Conservation (phyloP, 2,888 invertebrate genomes). For the Lordiphosa fenestrarum region DNA sequence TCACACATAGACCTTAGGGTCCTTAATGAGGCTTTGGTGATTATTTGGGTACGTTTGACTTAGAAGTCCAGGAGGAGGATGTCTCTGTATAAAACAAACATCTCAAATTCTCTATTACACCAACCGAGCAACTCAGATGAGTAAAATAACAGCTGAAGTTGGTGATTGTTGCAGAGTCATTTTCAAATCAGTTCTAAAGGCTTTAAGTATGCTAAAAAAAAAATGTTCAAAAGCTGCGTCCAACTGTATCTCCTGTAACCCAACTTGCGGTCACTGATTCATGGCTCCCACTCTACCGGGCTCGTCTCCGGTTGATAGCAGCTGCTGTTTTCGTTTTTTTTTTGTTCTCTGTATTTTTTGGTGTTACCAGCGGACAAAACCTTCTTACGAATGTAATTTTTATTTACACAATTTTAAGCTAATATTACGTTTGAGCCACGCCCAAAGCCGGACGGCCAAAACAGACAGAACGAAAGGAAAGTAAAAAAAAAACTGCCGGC, state of each 20-base stretch:
- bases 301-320: conserved; percentile 27
- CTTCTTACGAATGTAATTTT: conserved; percentile 74
- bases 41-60: no score
- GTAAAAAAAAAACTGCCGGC: conserved; percentile 30
- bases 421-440: conserved; percentile 69
- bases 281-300: conserved; percentile 12
- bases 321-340: conserved; percentile 36
- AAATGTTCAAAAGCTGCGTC: no score
- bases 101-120: no score
- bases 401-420: conserved; percentile 75
- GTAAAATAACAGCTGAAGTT: no score
- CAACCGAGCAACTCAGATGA: no score
- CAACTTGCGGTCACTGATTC: conserved; percentile 58
- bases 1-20: no score
- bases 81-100: no score
- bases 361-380: conserved; percentile 34
- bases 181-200: no score
- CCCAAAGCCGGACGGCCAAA: conserved; percentile 45
- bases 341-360: conserved; percentile 15
- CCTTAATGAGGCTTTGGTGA: no score
- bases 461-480: not conserved
- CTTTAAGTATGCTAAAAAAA: no score
- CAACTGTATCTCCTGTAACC: conserved; percentile 13
- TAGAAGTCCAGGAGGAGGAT: no score
- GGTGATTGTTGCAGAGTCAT: no score